Conservation (phyloP, 2,888 invertebrate species). For the Pedicia rivosa region DNA sequence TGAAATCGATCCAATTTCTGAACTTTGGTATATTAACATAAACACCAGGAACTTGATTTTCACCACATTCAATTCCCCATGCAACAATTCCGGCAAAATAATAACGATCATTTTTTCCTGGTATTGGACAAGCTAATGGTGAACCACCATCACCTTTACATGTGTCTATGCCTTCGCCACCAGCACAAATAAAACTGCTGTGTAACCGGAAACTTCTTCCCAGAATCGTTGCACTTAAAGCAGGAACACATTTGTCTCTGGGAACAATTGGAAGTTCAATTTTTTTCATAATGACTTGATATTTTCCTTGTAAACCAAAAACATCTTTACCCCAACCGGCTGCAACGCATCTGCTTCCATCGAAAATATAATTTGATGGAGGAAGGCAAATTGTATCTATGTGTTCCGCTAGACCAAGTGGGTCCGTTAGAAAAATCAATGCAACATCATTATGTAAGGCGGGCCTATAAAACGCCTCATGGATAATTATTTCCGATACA, state of each 20-base stretch:
- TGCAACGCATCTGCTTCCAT: constrained; percentile 19
- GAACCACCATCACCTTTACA: constrained; percentile 68
- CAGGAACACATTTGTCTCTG: constrained; percentile 26
- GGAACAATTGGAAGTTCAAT: constrained; percentile 55
- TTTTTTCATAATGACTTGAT: constrained; percentile 48
- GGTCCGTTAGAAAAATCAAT: constrained; percentile 43
- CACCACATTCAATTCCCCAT: constrained; percentile 71
- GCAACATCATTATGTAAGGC: constrained; percentile 61
- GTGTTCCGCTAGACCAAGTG: constrained; percentile 45
- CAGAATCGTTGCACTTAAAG: constrained; percentile 47
- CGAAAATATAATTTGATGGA: constrained; percentile 27
- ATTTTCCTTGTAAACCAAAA: constrained; percentile 31
- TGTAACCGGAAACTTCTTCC: constrained; percentile 50
- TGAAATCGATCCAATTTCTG: constrained; percentile 52
- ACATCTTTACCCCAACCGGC: constrained; percentile 28
- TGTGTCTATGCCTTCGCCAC: constrained; percentile 60
- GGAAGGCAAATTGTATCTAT: constrained; percentile 55
- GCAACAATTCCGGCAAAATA: constrained; percentile 49
- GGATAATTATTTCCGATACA: constrained; percentile 38
- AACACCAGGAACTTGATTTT: constrained; percentile 48
- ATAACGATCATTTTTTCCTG: constrained; percentile 23
- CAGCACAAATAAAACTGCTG: constrained; percentile 59
- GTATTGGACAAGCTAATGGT: constrained; percentile 56
- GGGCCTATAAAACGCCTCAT: constrained; percentile 44
- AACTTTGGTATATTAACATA: constrained; percentile 52